Conservation (phyloP, 2,113 vertebrate species). For the Amphiprion ocellaris region DNA sequence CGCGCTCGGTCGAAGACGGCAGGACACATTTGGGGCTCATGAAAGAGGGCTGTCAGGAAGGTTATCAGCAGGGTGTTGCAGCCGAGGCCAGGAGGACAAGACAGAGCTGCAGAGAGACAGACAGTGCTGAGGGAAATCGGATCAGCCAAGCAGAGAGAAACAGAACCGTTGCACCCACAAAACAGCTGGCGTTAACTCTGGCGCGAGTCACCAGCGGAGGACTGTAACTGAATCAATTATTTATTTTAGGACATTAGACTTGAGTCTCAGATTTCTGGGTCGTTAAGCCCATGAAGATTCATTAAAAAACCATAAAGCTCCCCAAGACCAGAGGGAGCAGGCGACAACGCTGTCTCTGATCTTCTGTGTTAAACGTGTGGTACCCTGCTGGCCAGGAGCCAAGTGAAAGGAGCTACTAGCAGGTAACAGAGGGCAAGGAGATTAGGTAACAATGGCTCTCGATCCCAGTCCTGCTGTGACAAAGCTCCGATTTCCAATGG, state of each 20-base stretch:
- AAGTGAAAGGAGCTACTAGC: conserved; percentile 59
- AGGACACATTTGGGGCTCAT: conserved; percentile 67
- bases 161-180: conserved; percentile 26
- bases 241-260: conserved; percentile 69
- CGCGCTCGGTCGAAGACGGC: conserved; percentile 52
- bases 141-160: conserved; percentile 25
- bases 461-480: conserved; percentile 32
- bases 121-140: conserved; percentile 3
- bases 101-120: conserved; percentile 37
- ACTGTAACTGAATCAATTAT: conserved; percentile 72
- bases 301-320: conserved; percentile 75
- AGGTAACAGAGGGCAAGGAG: conserved; percentile 56
- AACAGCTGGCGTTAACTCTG: conserved; percentile 52
- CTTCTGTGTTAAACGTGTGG: conserved; percentile 52
- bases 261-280: conserved; percentile 64
- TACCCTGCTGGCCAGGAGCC: conserved; percentile 50
- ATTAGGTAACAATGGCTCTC: conserved; percentile 67
- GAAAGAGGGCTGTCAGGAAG: conserved; percentile 77
- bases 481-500: conserved; percentile 56
- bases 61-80: conserved; percentile 73
- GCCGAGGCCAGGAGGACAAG: conserved; percentile 57
- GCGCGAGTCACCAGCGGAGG: conserved; percentile 28
- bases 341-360: conserved; percentile 57
- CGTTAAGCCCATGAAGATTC: conserved; percentile 71
- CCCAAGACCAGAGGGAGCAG: conserved; percentile 42